Base-by-base conservation (phyloP, 2,888 invertebrate species). In the Polydrusus pterygomalis region DNA sequence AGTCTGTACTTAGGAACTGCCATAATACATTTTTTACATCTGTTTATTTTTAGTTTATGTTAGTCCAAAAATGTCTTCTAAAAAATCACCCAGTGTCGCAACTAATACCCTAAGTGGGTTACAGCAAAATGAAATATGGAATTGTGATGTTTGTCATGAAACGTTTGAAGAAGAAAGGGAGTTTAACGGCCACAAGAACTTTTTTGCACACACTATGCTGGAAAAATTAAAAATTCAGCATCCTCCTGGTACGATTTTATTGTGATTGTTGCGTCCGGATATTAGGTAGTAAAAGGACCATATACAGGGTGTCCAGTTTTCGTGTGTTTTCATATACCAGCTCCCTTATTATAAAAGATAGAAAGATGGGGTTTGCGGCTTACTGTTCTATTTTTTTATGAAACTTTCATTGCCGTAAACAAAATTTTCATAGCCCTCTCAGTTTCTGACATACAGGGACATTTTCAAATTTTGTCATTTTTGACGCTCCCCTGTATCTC, bases 141-240 rank as follows among this genome's bases (percentile, higher is more conserved):
- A 13, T 10, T 63, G 63, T 63, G 25, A 63, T 20, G 20, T 63
- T 45, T 63, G 63, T 7, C 18, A 63, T 43, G 17, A 43, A 45
- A 25, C 2, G 5, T 62, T 40, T 18, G 10, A 0, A 40, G 7
- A 6, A 40, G 6, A 25, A 25, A 25, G 17, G 13, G 8, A 18
- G 18, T 43, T 17, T 43, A 11, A 9, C 15, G 11, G 6, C 13
- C 62, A 62, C 40, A 20, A 40, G 3, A 1, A 2, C 1, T 7
- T 8, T 11, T 62, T 62, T 18, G 2, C 62, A 7, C 62, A 62
- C 18, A 18, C 13, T 17, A 20, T 40, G 6, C n/a, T 62, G 13
- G 43, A 40, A 13, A 1, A 40, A 40, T 18, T 62, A 10, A 62
- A 15, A 13, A 17, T 30, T 18, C 62, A 43, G 9, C 43, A 62